Conservation (phyloP, 1,140 invertebrate species). For the Branchinecta lindahli region DNA sequence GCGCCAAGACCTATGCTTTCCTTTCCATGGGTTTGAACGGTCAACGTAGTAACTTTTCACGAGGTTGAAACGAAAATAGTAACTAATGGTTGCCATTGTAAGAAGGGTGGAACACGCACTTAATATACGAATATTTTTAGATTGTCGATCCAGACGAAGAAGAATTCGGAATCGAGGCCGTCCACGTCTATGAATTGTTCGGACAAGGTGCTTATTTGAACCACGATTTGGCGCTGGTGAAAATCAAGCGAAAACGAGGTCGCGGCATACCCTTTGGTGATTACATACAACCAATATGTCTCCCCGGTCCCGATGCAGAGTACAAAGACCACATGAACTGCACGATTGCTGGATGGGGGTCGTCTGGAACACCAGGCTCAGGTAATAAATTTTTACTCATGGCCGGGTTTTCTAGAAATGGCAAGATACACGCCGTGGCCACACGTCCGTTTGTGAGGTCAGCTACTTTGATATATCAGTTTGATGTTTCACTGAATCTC, state of each 20-base stretch:
- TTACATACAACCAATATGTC: conserved; percentile 54
- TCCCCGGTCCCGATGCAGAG: conserved; percentile 39
- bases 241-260: conserved; percentile 37
- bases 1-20: too few relatives aligned
- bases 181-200: conserved; percentile 48
- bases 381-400: conserved; percentile 35
- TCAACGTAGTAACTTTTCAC: too few relatives aligned
- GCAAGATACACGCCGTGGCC: too few relatives aligned
- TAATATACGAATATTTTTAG: conserved; percentile 25
- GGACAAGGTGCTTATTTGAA: conserved; percentile 46
- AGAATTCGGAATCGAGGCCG: conserved; percentile 48
- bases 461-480: too few relatives aligned
- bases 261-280: conserved; percentile 46
- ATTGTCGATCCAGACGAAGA: conserved; percentile 45
- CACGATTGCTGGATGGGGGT: conserved; percentile 64
- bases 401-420: too few relatives aligned
- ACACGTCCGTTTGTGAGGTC: too few relatives aligned
- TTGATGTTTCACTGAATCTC: too few relatives aligned
- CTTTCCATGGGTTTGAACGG: too few relatives aligned
- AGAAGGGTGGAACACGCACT: too few relatives aligned
- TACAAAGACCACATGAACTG: conserved; percentile 46
- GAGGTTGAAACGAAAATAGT: too few relatives aligned
- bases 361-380: conserved; percentile 40
- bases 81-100: too few relatives aligned
- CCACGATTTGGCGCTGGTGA: conserved; percentile 55